These are phyloP conservation scores for Geopemphigus sp. DNA, from an alignment of 1,140 invertebrate genomes.

Conservation along the genomic window DNA sequence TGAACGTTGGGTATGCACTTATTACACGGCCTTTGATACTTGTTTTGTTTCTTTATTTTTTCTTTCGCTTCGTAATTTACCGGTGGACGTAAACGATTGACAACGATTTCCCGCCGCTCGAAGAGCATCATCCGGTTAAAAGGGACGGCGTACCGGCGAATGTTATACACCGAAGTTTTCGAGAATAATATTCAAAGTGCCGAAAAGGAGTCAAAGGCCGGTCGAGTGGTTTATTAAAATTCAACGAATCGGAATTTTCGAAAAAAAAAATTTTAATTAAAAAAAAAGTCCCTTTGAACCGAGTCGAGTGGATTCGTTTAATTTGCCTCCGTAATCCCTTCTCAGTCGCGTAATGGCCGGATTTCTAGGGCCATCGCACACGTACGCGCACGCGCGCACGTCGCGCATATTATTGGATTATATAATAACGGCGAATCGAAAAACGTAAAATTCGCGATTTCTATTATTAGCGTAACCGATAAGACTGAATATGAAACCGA, in stretches of 20 bases:
- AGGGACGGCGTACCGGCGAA: neutral
- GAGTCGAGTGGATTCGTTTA: conserved; percentile 39
- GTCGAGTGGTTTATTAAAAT: conserved; percentile 48
- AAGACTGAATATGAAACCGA: too few species aligned
- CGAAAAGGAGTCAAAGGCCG: conserved; percentile 44
- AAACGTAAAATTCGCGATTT: neutral
- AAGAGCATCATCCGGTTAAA: conserved; percentile 4
- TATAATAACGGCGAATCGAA: neutral
- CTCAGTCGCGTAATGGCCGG: neutral
- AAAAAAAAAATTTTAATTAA: neutral
- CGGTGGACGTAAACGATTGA: conserved; percentile 16
- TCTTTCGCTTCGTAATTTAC: too few species aligned
- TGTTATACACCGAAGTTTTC: conserved; percentile 12
- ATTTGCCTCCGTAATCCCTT: too few species aligned
- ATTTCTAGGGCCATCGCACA: neutral
- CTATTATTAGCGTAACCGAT: too few species aligned
- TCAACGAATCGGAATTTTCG: conserved; percentile 24
- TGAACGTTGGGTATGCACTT: conserved; percentile 30
- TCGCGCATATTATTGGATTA: too few species aligned
- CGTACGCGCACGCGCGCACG: too few species aligned
- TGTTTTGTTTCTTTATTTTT: neutral
- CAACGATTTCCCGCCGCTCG: neutral
- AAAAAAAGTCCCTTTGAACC: conserved; percentile 36
- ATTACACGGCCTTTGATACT: conserved; percentile 19
- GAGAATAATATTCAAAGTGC: conserved; percentile 8